Percentiles rank a stretch among this genome's conserved stretches.
Evolutionary conservation across 2,797 vertebrate species (phyloP).

Genomic region (Gallinago stenura): DNA sequence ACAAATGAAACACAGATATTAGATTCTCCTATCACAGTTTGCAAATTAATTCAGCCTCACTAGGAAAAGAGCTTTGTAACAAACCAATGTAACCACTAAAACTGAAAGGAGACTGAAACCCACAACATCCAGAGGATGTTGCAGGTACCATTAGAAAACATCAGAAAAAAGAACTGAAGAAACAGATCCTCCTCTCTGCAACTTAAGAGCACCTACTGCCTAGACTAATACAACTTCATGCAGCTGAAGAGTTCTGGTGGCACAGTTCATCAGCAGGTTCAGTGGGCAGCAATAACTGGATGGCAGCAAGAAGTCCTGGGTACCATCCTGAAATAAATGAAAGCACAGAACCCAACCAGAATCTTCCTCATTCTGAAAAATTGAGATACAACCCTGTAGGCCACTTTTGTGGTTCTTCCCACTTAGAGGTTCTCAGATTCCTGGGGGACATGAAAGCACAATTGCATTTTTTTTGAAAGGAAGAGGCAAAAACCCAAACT

Average conservation of each 20-base stretch:
- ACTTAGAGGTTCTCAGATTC: background rate
- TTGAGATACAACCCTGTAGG: background rate
- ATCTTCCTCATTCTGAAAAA: background rate
- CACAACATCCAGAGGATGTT: constrained; percentile 12
- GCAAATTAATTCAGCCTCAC: background rate
- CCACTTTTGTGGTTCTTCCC: background rate
- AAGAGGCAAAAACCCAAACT: rapidly evolving
- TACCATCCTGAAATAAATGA: background rate
- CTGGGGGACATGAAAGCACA: background rate
- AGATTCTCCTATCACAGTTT: background rate
- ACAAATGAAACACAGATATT: background rate
- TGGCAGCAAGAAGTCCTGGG: background rate
- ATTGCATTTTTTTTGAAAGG: background rate
- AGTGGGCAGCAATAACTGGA: background rate
- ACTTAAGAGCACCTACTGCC: background rate
- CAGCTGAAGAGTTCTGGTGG: background rate
- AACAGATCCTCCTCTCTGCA: background rate
- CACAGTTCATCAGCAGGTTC: background rate
- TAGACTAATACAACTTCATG: background rate
- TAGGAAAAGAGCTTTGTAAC: background rate
- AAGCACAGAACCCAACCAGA: background rate
- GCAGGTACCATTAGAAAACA: background rate
- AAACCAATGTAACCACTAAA: constrained; percentile 40
- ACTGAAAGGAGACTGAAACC: constrained; percentile 53
- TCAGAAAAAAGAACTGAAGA: background rate